Evolutionary conservation across 2,113 vertebrate species (phyloP), one percentile per base, ranked within the genome.

Genomic region (Xiphophorus hellerii): DNA sequence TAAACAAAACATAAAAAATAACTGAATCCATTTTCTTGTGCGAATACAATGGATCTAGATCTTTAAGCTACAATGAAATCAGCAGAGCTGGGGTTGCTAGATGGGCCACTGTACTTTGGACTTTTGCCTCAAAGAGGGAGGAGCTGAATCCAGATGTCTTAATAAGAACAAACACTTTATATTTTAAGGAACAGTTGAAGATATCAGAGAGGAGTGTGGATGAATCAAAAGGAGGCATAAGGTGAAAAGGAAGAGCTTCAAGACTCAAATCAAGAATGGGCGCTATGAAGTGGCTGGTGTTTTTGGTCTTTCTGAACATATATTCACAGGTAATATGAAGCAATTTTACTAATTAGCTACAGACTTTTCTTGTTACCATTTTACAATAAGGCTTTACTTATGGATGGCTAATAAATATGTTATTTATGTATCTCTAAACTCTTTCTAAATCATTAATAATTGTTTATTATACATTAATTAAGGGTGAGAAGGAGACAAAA

Each of bases 291-390:
- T 76, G 80, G 80, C 27, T 88, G 65, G 51, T 86, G 62, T 62
- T 90, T 78, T 91, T 86, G 74, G 31, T 80, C 64, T 74, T 92
- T n/a, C 62, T 92, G 80, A 74, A 84, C 76, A 71, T 88, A 14
- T 69, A 63, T 74, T 89, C 73, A 81, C 88, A 94, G 94, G 94
- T 95, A 94, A 7, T 75, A 77, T 90, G 76, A 82, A 67, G 27
- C 6, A 51, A 62, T 28, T 37, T 10, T 62, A 25, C 33, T 33
- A 31, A 29, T 66, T 37, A 65, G 63, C 20, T n/a, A 12, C 22
- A 4, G n/a, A 66, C 7, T 33, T 9, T 10, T 37, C 10, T 12
- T 37, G 35, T 37, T 37, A 37, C 35, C 35, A 37, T 10, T 37
- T 37, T 37, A 37, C 35, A 37, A 37, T 12, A 37, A 12, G 35